Evolutionary conservation across 2,888 invertebrate genomes (phyloP).

Genomic region (Spisula solida): DNA sequence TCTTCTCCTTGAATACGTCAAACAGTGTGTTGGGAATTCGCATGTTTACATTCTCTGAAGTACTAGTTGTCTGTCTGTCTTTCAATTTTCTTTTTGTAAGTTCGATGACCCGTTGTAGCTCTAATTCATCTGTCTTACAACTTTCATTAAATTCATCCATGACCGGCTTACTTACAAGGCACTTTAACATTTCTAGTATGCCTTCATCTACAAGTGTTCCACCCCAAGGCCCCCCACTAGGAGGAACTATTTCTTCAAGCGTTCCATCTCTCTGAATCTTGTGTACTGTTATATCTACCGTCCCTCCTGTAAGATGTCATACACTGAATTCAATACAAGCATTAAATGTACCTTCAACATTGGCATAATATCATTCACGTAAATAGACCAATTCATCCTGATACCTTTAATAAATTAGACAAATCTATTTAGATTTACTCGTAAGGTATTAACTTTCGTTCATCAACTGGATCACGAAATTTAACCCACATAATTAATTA

Average conservation of each 20-base stretch:
- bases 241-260: slow-evolving; percentile 59
- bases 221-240: slow-evolving; percentile 72
- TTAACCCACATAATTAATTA: no score
- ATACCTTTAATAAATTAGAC: not conserved
- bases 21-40: slow-evolving; percentile 24
- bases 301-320: slow-evolving; percentile 64
- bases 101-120: slow-evolving; percentile 28
- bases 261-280: slow-evolving; percentile 55
- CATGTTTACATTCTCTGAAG: not conserved
- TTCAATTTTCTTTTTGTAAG: slow-evolving; percentile 39
- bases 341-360: not conserved
- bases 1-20: not conserved
- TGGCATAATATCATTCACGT: not conserved
- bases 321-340: not conserved
- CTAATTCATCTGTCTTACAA: slow-evolving; percentile 33
- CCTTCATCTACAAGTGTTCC: slow-evolving; percentile 67
- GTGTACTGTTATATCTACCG: slow-evolving; percentile 71
- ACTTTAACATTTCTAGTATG: slow-evolving; percentile 35
- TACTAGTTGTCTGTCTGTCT: not conserved
- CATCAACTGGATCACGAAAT: no score
- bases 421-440: not conserved
- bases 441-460: no score
- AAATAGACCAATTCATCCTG: not conserved
- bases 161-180: slow-evolving; percentile 33
- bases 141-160: slow-evolving; percentile 18